A percentile compares a stretch with the other conserved stretches of the same genome.
phyloP scores from a whole-genome alignment of 2,797 vertebrate genomes.

The Melanitta fusca region DNA sequence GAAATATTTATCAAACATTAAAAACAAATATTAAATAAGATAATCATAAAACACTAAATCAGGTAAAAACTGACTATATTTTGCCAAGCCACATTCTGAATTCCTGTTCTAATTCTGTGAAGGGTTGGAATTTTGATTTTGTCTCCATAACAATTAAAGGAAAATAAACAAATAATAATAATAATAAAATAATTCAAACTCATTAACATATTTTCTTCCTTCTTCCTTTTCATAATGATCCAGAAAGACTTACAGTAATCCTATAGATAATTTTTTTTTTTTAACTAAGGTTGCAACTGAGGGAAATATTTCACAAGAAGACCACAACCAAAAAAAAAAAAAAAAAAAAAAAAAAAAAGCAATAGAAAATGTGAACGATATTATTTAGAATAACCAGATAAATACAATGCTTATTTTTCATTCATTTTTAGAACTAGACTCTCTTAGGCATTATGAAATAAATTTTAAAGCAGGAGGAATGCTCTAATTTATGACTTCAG shows the following conservation, averaged over 20 bases:
- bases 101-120: neutral
- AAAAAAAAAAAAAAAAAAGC: neutral
- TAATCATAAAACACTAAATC: neutral
- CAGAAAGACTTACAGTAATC: neutral
- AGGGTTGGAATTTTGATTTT: neutral
- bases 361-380: neutral
- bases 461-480: neutral
- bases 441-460: neutral
- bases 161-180: neutral
- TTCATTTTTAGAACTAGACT: neutral
- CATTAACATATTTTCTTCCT: neutral
- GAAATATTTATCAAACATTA: neutral
- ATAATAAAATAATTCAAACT: neutral
- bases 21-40: neutral
- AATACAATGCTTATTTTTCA: neutral
- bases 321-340: neutral
- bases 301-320: neutral
- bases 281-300: neutral
- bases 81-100: neutral
- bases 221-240: neutral
- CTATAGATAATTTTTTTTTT: neutral
- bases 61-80: neutral
- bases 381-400: neutral
- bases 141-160: neutral
- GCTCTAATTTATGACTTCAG: slow-evolving; percentile 24